These are phyloP conservation scores for Oncorhynchus nerka DNA, from an alignment of 2,113 vertebrate genomes.

Conservation along the genomic window DNA sequence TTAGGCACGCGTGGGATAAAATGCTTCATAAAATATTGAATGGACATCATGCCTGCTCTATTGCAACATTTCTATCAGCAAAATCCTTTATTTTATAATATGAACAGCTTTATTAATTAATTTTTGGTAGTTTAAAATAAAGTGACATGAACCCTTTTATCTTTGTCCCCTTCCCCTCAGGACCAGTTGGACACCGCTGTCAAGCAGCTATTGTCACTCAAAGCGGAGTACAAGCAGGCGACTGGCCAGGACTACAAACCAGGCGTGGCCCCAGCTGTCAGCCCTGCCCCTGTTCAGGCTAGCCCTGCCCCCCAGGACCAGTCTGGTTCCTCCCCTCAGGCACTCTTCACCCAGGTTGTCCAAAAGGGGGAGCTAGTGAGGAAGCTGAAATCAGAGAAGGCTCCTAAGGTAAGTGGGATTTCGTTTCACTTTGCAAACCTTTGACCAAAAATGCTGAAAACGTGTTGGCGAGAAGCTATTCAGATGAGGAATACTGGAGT, in stretches of 20 bases:
- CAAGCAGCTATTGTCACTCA: slow-evolving; percentile 78
- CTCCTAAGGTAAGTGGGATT: slow-evolving; percentile 74
- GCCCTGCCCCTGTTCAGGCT: slow-evolving; percentile 10
- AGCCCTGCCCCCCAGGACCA: slow-evolving; percentile 12
- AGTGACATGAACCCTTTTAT: background rate
- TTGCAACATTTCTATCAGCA: no score
- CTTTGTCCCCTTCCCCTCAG: slow-evolving; percentile 44
- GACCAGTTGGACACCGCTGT: slow-evolving; percentile 81
- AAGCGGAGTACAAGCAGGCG: slow-evolving; percentile 79
- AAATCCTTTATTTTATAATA: no score
- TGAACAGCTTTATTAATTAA: background rate
- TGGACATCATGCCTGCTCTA: no score
- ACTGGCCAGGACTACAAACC: slow-evolving; percentile 84
- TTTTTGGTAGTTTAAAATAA: background rate
- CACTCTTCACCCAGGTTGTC: slow-evolving; percentile 73
- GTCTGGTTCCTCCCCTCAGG: slow-evolving; percentile 45
- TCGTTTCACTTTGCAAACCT: background rate
- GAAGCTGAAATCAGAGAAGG: slow-evolving; percentile 86
- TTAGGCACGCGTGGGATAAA: background rate
- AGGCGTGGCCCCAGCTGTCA: slow-evolving; percentile 50
- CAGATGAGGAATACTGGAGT: no score
- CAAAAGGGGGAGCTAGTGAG: slow-evolving; percentile 90
- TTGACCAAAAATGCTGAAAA: background rate
- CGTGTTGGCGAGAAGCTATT: no score
- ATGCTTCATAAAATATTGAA: background rate